Evolutionary conservation across 2,888 invertebrate genomes (phyloP).

Genomic region (Pollenia labialis): DNA sequence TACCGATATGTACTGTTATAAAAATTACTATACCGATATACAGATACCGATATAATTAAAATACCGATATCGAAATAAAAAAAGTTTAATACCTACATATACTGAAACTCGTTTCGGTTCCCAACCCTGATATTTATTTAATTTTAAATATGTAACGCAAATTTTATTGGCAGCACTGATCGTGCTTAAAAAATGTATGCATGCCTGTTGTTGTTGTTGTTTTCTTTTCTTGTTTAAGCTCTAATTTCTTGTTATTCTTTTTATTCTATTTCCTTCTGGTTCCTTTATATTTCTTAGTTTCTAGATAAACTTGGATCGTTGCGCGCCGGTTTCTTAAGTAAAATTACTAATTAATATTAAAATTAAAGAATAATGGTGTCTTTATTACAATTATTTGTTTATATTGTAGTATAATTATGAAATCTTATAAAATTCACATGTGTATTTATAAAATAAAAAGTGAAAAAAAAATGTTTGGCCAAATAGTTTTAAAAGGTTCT

Average conservation of each 20-base stretch:
- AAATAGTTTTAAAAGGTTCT: background rate
- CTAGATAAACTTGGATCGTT: background rate
- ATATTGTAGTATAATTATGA: background rate
- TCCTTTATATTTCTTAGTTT: background rate
- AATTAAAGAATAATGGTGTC: background rate
- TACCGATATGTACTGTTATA: too few species aligned
- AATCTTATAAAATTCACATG: background rate
- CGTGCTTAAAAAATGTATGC: too few species aligned
- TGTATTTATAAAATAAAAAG: background rate
- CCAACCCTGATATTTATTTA: too few species aligned
- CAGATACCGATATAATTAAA: too few species aligned
- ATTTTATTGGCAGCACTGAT: too few species aligned
- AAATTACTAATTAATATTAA: background rate
- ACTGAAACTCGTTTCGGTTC: too few species aligned
- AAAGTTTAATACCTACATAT: too few species aligned
- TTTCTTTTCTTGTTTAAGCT: background rate
- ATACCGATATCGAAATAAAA: too few species aligned
- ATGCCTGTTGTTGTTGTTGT: too few species aligned
- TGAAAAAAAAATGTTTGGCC: conserved; percentile 3
- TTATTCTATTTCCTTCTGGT: background rate
- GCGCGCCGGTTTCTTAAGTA: background rate
- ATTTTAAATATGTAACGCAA: too few species aligned
- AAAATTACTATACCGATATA: too few species aligned
- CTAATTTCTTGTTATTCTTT: background rate
- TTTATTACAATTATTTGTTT: background rate